phyloP scores from a whole-genome alignment of 2,888 invertebrate species.

The Thecocarcelia acutangulata region DNA sequence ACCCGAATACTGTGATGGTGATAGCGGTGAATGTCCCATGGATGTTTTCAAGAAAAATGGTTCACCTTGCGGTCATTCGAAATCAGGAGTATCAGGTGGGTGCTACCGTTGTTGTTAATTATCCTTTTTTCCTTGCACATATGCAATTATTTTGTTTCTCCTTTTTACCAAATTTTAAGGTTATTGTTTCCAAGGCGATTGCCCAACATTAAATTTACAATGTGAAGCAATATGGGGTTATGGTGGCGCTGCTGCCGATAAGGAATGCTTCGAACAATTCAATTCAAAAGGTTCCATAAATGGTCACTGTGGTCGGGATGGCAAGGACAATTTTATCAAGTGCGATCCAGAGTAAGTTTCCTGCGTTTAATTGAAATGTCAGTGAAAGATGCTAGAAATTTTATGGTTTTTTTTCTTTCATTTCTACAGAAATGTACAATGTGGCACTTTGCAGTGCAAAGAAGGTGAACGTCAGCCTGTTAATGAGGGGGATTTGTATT shows the following conservation, averaged over 20 bases:
- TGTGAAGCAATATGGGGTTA: constrained; percentile 97
- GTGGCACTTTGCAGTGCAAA: constrained; percentile 97
- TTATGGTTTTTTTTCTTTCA: neutral
- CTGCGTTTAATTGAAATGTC: neutral
- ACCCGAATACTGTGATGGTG: constrained; percentile 95
- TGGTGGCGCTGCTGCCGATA: constrained; percentile 90
- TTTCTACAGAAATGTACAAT: constrained; percentile 89
- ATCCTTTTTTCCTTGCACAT: neutral
- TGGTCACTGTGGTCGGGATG: constrained; percentile 96
- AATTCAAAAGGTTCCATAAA: constrained; percentile 97
- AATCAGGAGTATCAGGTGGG: constrained; percentile 79
- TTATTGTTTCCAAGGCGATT: constrained; percentile 95
- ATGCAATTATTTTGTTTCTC: neutral
- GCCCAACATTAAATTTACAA: constrained; percentile 93
- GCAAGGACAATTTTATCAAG: constrained; percentile 89
- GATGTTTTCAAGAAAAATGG: constrained; percentile 97
- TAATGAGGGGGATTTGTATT: constrained; percentile 90
- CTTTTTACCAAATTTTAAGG: constrained; percentile 81
- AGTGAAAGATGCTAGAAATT: neutral
- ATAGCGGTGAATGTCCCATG: constrained; percentile 92
- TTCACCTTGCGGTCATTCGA: constrained; percentile 87
- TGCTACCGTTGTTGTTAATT: constrained; percentile 23
- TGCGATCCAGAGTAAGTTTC: constrained; percentile 91
- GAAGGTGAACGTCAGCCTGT: constrained; percentile 92
- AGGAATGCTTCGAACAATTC: constrained; percentile 95